Evolutionary conservation across 2,113 vertebrate species (phyloP).

Genomic region (Puffinus mauretanicus): DNA sequence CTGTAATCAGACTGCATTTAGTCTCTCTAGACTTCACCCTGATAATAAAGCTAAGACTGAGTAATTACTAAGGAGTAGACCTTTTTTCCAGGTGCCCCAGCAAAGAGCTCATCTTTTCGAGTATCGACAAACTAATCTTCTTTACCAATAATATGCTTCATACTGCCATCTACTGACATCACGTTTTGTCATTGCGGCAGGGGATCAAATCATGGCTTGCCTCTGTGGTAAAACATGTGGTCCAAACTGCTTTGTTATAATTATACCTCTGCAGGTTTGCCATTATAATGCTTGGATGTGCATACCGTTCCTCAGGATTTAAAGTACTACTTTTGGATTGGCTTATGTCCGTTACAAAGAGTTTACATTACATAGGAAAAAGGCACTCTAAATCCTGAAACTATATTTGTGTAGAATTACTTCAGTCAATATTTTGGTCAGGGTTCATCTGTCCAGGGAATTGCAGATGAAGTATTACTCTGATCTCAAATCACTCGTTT

Average conservation of each 20-base stretch:
- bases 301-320: not conserved
- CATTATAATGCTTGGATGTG: not conserved
- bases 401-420: not conserved
- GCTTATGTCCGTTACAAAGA: not conserved
- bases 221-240: not conserved
- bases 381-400: not conserved
- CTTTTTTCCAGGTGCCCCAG: not conserved
- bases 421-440: not conserved
- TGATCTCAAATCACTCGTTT: not conserved
- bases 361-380: not conserved
- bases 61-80: not conserved
- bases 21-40: not conserved
- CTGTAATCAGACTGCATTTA: not conserved
- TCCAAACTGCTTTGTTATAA: not conserved
- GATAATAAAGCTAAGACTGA: not conserved
- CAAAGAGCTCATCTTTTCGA: not conserved
- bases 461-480: not conserved
- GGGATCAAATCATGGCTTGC: not conserved
- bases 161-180: constrained; percentile 7
- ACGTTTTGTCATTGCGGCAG: not conserved
- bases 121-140: not conserved
- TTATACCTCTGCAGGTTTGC: not conserved
- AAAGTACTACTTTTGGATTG: not conserved
- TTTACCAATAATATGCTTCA: not conserved
- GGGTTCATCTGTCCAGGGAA: not conserved